phyloP scores from a whole-genome alignment of 2,113 vertebrate genomes.

The Stictonetta naevosa region DNA sequence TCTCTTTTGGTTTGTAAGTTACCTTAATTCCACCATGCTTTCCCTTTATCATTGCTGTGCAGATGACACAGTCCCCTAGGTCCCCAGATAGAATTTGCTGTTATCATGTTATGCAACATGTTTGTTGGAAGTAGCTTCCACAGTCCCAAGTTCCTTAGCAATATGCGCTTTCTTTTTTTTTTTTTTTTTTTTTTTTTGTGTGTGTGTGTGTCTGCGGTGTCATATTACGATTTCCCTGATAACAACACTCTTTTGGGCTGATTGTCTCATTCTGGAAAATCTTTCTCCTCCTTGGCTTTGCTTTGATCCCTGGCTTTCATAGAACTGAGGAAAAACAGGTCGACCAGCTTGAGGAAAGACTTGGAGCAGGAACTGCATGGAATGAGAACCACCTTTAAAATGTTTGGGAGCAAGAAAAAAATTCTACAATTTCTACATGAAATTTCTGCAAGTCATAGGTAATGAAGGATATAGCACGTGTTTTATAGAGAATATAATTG shows the following conservation, averaged over 20 bases:
- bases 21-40: background rate
- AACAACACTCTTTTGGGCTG: background rate
- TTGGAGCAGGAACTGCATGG: background rate
- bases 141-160: no score
- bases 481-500: background rate
- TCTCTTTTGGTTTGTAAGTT: background rate
- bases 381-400: background rate
- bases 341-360: background rate
- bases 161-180: background rate
- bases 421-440: background rate
- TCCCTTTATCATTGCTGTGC: background rate
- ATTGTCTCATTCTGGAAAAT: background rate
- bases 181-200: no score
- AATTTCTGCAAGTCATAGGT: background rate
- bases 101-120: rapidly evolving
- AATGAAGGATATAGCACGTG: background rate
- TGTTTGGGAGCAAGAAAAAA: background rate
- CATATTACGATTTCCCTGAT: background rate
- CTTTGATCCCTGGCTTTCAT: background rate
- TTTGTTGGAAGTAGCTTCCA: background rate
- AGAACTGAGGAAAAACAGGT: background rate
- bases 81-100: background rate
- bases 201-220: background rate
- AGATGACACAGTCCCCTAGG: background rate
- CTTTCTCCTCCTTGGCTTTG: background rate